Conservation (phyloP, 2,797 vertebrate genomes). For the Sebastes taczanowskii region DNA sequence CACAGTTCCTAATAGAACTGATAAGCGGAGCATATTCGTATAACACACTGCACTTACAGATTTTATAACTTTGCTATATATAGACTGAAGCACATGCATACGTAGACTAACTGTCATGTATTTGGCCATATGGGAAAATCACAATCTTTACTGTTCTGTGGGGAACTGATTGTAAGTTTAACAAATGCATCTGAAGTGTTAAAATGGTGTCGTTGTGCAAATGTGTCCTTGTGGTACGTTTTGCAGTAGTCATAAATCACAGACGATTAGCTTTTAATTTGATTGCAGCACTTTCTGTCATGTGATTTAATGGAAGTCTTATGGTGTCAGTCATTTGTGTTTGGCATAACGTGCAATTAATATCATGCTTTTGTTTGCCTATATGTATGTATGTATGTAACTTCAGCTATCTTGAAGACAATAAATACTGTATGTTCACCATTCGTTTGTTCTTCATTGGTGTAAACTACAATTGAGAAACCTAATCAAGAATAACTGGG, state of each 20-base stretch:
- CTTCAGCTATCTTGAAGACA: conserved; percentile 57
- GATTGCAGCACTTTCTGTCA: conserved; percentile 41
- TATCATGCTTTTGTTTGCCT: conserved; percentile 38
- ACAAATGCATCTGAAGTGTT: conserved; percentile 13
- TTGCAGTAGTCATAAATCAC: conserved; percentile 23
- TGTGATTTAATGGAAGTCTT: conserved; percentile 26
- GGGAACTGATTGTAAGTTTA: conserved; percentile 50
- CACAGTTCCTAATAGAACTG: background rate
- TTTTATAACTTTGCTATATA: conserved; percentile 17
- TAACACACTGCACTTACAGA: conserved; percentile 31
- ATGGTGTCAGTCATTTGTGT: conserved; percentile 26
- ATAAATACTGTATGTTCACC: conserved; percentile 61
- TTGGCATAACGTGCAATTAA: conserved; percentile 55
- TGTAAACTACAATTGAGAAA: no score
- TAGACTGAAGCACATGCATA: conserved; percentile 24
- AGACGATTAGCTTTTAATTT: conserved; percentile 38
- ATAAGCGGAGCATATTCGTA: background rate
- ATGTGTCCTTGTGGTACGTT: conserved; percentile 32
- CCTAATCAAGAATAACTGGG: no score
- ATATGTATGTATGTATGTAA: conserved; percentile 49
- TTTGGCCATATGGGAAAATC: conserved; percentile 31
- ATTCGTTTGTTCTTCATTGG: conserved; percentile 2
- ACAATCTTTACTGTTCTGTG: conserved; percentile 56
- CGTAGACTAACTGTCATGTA: conserved; percentile 20
- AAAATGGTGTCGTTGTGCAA: conserved; percentile 4